These are phyloP conservation scores for Rhodinocichla rosea DNA, from an alignment of 2,113 vertebrate species.

Conservation along the genomic window DNA sequence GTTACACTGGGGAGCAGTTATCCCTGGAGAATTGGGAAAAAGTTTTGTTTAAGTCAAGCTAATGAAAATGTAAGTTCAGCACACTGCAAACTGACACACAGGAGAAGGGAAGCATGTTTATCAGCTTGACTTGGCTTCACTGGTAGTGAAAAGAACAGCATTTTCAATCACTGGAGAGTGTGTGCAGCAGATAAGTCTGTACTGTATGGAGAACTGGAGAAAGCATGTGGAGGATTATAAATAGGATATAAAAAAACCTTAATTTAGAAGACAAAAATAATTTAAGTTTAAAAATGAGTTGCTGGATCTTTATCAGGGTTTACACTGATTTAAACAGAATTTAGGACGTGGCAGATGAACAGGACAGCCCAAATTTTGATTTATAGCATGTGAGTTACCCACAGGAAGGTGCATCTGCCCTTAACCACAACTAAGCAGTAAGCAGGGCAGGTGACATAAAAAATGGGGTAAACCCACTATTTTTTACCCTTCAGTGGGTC, in stretches of 20 bases:
- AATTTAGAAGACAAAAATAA: neutral
- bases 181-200: conserved; percentile 8
- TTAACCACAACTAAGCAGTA: neutral
- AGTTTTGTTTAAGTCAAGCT: conserved; percentile 22
- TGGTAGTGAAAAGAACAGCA: neutral
- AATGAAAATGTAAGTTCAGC: conserved; percentile 30
- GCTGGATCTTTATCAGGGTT: neutral
- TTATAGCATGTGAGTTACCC: neutral
- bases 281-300: neutral
- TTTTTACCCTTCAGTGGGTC: neutral
- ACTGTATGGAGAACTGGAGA: neutral
- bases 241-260: neutral
- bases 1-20: neutral
- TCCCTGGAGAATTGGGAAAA: neutral
- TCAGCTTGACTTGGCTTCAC: conserved; percentile 17
- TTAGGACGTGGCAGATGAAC: neutral
- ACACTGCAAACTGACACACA: neutral
- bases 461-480: neutral
- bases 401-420: neutral
- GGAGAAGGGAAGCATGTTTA: neutral
- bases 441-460: neutral
- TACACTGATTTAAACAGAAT: neutral
- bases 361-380: neutral
- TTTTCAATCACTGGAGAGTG: neutral
- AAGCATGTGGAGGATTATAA: neutral